Conservation (phyloP, 2,888 invertebrate species). For the Cephus rjabovi region DNA sequence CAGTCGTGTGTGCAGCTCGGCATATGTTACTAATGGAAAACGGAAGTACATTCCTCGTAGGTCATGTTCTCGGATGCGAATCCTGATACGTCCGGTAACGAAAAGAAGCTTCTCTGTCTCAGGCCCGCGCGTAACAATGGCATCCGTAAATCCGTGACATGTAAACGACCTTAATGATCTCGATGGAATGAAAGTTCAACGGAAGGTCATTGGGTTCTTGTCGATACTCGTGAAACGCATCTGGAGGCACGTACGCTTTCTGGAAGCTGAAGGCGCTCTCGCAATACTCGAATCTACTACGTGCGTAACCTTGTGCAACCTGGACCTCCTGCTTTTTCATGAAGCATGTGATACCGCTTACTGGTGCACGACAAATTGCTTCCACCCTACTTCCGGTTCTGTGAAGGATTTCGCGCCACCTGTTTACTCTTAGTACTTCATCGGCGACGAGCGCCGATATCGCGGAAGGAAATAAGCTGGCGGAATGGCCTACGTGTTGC, state of each 20-base stretch:
- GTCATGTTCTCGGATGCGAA: background rate
- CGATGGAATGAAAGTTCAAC: background rate
- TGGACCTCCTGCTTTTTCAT: conserved; percentile 2
- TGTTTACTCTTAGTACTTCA: conserved; percentile 1
- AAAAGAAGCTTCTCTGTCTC: background rate
- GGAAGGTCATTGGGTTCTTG: background rate
- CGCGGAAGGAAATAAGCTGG: background rate
- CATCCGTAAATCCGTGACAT: background rate
- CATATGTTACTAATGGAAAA: background rate
- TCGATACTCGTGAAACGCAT: background rate
- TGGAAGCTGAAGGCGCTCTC: background rate
- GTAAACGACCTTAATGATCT: background rate
- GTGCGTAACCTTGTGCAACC: background rate
- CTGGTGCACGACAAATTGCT: conserved; percentile 19
- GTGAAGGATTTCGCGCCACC: conserved; percentile 11
- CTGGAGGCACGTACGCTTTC: background rate
- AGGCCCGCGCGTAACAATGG: background rate
- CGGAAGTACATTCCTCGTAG: background rate
- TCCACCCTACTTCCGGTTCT: conserved; percentile 10
- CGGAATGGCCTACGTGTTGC: background rate
- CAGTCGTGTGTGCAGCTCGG: background rate
- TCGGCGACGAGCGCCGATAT: background rate
- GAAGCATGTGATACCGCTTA: conserved; percentile 5
- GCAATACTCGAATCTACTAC: background rate
- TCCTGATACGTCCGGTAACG: background rate